Evolutionary conservation across 2,888 invertebrate genomes (phyloP), one percentile per base, ranked within the genome.

Genomic region (Thalpophila matura): DNA sequence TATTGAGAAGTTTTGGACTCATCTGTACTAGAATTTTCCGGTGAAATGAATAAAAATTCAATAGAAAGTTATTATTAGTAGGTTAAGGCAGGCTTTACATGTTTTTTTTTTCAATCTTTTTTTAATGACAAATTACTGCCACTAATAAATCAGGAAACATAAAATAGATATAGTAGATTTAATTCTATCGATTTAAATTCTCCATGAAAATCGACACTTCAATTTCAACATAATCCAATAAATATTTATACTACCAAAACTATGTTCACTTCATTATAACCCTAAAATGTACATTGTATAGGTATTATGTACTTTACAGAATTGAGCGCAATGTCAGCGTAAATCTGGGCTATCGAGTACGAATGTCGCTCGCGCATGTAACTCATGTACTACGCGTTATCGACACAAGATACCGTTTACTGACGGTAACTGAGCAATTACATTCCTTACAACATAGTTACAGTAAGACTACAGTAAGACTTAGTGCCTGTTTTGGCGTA

Each of bases 371-470:
- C 9, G 68, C 45, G 49, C 74, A 56, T 57, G 64, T 58, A 60
- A 75, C 61, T 40, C 54, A 68, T 61, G 50, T 38, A 47, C 63
- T 55, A 37, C 57, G 42, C 29, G 68, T 76, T 84, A 80, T 84
- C 77, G 75, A 68, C 74, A 66, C 81, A 74, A 85, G 80, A 86
- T 83, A 85, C 78, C 74, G 77, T 83, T 85, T 80, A 75, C 76
- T 81, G 85, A 77, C 79, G 83, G 85, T 91, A 91, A 92, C 92
- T 91, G 90, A 91, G 90, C 90, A 90, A 91, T 92, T 90, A 89
- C 85, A 89, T 89, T 86, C 83, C 85, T 86, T 84, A 85, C 88
- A 85, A 88, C 88, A 88, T 84, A 81, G 66, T 71, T 74, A 65
- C 54, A n/a, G n/a, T n/a, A n/a, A n/a, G 50, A 50, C 38, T 61